Percentiles rank a stretch among this genome's conserved stretches.
Conservation (phyloP, 2,797 vertebrate species). For the Myoxocephalus aenaeus region DNA sequence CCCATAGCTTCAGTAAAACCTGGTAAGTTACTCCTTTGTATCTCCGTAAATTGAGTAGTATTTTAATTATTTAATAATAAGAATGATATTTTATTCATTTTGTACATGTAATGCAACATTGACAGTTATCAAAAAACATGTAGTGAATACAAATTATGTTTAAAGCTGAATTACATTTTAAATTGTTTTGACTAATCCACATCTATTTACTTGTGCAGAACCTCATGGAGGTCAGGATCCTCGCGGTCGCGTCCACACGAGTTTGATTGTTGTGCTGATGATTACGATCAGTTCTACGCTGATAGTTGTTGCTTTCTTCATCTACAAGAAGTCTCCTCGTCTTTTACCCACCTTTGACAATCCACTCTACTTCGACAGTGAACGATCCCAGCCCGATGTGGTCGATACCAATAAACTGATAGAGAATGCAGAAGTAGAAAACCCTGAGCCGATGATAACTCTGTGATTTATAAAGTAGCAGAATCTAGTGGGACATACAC, state of each 20-base stretch:
- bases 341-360: conserved; percentile 75
- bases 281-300: conserved; percentile 43
- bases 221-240: accelerated
- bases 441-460: conserved; percentile 72
- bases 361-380: conserved; percentile 73
- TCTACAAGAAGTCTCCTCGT: conserved; percentile 72
- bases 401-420: conserved; percentile 80
- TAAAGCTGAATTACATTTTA: not conserved
- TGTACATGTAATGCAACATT: too few relatives aligned
- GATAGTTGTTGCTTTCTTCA: conserved; percentile 42
- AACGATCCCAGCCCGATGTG: conserved; percentile 71
- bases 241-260: conserved; percentile 57
- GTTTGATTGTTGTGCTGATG: conserved; percentile 66
- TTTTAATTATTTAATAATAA: not conserved
- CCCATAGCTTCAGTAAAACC: accelerated
- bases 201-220: conserved; percentile 41
- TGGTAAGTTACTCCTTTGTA: conserved; percentile 57
- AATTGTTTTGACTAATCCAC: conserved; percentile 12
- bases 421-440: conserved; percentile 74
- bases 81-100: not conserved
- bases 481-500: conserved; percentile 27
- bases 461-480: conserved; percentile 66
- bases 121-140: too few relatives aligned
- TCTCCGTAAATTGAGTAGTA: not conserved
- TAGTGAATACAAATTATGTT: not conserved